Evolutionary conservation across 2,888 invertebrate species (phyloP).

Genomic region (Heliconius hortense): DNA sequence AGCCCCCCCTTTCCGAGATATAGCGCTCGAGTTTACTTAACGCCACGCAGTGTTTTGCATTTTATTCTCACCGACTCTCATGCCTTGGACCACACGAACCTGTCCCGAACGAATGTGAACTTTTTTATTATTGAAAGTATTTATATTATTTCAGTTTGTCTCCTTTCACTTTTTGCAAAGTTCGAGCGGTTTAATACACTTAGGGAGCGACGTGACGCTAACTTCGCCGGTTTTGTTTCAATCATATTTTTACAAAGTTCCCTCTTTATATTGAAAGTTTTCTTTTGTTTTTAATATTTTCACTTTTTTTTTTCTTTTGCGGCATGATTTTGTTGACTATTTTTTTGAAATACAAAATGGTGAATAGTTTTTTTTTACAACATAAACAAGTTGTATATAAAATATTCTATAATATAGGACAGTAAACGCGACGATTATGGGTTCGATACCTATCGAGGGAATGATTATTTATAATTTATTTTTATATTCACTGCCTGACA

Average conservation of each 20-base stretch:
- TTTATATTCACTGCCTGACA: too few relatives aligned
- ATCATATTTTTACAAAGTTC: slow-evolving; percentile 68
- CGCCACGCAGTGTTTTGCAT: too few relatives aligned
- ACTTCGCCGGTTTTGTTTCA: slow-evolving; percentile 70
- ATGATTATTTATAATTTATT: too few relatives aligned
- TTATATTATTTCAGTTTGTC: slow-evolving; percentile 78
- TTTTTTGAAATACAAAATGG: neutral
- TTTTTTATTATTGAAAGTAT: slow-evolving; percentile 80
- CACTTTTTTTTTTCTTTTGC: slow-evolving; percentile 27
- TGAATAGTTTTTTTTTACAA: neutral
- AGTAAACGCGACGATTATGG: too few relatives aligned
- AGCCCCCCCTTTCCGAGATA: neutral
- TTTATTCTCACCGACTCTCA: neutral
- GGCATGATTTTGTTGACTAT: slow-evolving; percentile 28
- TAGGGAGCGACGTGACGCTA: slow-evolving; percentile 66
- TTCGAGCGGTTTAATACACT: slow-evolving; percentile 78
- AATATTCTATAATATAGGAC: too few relatives aligned
- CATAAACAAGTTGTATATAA: too few relatives aligned
- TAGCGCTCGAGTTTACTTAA: neutral
- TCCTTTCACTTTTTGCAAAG: slow-evolving; percentile 68
- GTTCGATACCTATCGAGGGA: too few relatives aligned
- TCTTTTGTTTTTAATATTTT: slow-evolving; percentile 41
- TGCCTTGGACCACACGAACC: slow-evolving; percentile 50
- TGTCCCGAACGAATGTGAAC: slow-evolving; percentile 64
- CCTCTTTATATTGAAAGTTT: slow-evolving; percentile 51